These are phyloP conservation scores for Acleris sparsana DNA, from an alignment of 2,888 invertebrate species.

Conservation along the genomic window DNA sequence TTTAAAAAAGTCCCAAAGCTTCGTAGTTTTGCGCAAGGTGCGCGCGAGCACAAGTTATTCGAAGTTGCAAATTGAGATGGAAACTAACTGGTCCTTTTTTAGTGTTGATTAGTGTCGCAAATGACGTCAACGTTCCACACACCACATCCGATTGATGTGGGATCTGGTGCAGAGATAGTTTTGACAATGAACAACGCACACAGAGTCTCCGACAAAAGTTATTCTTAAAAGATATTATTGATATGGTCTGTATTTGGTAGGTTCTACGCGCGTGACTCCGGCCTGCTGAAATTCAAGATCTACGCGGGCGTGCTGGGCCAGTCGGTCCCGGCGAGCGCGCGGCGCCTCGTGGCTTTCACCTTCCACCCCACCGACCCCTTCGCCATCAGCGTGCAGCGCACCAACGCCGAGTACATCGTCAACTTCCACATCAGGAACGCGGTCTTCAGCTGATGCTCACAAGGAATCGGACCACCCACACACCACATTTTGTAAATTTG, in stretches of 20 bases:
- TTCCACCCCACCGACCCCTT: conserved; percentile 98
- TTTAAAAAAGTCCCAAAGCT: too few relatives aligned
- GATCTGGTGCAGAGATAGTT: too few relatives aligned
- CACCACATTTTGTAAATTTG: too few relatives aligned
- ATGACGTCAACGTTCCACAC: too few relatives aligned
- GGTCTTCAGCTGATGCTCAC: conserved; percentile 63
- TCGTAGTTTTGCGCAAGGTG: too few relatives aligned
- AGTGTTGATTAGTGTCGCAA: too few relatives aligned
- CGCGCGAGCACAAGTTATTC: too few relatives aligned
- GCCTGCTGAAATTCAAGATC: conserved; percentile 93
- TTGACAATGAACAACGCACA: too few relatives aligned
- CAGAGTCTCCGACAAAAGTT: not conserved
- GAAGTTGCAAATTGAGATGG: too few relatives aligned
- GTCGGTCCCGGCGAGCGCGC: conserved; percentile 86
- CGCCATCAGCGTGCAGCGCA: conserved; percentile 96
- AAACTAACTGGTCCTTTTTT: too few relatives aligned
- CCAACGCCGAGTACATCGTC: conserved; percentile 95
- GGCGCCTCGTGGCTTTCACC: conserved; percentile 95
- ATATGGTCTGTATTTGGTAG: conserved; percentile 65
- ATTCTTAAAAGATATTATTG: not conserved
- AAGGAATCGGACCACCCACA: not conserved
- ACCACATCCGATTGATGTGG: too few relatives aligned
- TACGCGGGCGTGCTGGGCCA: conserved; percentile 92
- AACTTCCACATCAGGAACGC: conserved; percentile 95
- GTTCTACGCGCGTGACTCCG: conserved; percentile 92